Evolutionary conservation across 2,888 invertebrate species (phyloP).

Genomic region (Xanthorhoe spadicearia): DNA sequence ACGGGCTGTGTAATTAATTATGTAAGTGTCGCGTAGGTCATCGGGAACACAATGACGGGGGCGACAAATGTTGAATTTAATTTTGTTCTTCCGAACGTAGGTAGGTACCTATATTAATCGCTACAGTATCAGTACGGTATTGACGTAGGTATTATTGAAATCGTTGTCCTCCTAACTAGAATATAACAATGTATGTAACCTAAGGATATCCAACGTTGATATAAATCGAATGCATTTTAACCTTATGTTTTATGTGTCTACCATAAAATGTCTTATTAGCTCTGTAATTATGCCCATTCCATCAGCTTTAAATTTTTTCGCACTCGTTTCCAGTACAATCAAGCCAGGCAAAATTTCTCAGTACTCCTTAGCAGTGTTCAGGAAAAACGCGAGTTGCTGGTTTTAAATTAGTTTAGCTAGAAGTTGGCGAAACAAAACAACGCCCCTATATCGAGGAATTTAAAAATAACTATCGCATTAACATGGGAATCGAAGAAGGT

Average conservation of each 20-base stretch:
- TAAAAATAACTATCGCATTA: slow-evolving; percentile 55
- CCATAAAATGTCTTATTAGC: slow-evolving; percentile 27
- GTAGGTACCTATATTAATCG: background rate
- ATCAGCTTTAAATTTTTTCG: slow-evolving; percentile 35
- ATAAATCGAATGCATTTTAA: background rate
- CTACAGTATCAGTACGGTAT: background rate
- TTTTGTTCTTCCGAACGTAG: background rate
- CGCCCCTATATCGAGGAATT: slow-evolving; percentile 45
- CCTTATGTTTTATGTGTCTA: slow-evolving; percentile 1
- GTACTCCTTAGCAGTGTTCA: slow-evolving; percentile 49
- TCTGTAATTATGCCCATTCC: slow-evolving; percentile 35
- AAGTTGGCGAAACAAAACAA: slow-evolving; percentile 48
- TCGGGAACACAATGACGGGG: slow-evolving; percentile 63
- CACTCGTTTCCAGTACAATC: slow-evolving; percentile 41
- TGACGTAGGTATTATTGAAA: background rate
- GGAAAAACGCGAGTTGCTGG: slow-evolving; percentile 44
- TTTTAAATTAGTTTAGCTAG: slow-evolving; percentile 51
- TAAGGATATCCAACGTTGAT: background rate
- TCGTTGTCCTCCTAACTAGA: background rate
- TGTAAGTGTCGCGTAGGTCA: slow-evolving; percentile 75
- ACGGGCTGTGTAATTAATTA: slow-evolving; percentile 57
- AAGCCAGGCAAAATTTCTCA: slow-evolving; percentile 46
- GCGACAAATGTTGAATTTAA: slow-evolving; percentile 27
- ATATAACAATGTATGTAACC: background rate
- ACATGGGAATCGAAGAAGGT: slow-evolving; percentile 58